Base-by-base conservation (phyloP, 1,140 invertebrate genomes). In the Ceratosolen fusciceps region DNA sequence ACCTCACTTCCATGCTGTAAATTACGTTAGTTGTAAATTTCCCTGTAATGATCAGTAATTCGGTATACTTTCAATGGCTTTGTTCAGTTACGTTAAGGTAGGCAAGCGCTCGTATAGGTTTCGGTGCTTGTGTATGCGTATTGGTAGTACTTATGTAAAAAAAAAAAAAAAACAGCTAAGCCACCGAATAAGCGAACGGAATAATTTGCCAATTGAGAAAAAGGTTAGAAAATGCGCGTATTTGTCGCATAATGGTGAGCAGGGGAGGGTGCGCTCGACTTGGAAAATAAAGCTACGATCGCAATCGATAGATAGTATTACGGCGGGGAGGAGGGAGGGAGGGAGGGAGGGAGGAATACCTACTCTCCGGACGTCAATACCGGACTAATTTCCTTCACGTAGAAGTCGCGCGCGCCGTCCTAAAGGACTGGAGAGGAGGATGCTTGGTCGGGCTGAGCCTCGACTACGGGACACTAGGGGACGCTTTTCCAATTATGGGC, bases 401-500 rank as follows among this genome's bases (percentile, higher is more conserved):
- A 70, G 39, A 16, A 70, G 49, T 70, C 12, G 12, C 39, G 24
- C 39, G 24, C n/a, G n/a, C 5, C 14, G 10, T 14, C 10, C 47
- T 54, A 72, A 34, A 54, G 47, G 43, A 19, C 9, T 12, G 39
- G 39, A 43, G 24, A 24, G 58, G 26, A 19, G 58, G 5, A 4
- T 54, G 5, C 5, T 54, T 37, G 67, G 67, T 68, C 67, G 29
- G 8, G 54, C 56, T 12, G 54, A 62, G 56, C n/a, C n/a, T n/a
- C n/a, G n/a, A n/a, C n/a, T n/a, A n/a, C 49, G 74, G 79, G 77
- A 75, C n/a, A 58, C 21, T 39, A 68, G 67, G 39, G 79, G 74
- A 54, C 68, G 73, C 62, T 74, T 77, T 80, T 83, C 87, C 86
- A 87, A 89, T 88, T 90, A 88, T 87, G 84, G 82, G 84, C 84